phyloP scores from a whole-genome alignment of 2,113 vertebrate genomes.

The Cephalopholis sonnerati region DNA sequence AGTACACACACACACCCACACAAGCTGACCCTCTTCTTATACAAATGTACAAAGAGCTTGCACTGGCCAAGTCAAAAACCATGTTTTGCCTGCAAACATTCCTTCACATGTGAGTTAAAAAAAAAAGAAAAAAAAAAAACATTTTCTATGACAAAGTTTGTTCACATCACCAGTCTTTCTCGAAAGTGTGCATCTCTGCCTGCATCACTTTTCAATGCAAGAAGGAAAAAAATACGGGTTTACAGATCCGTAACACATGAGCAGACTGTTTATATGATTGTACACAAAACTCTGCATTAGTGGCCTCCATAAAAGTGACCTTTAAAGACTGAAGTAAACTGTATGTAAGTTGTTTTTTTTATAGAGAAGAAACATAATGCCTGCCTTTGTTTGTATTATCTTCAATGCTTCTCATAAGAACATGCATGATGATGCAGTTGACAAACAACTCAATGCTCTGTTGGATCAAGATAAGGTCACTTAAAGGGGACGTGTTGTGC shows the following conservation, averaged over 20 bases:
- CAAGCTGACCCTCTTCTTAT: conserved; percentile 53
- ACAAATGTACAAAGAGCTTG: conserved; percentile 37
- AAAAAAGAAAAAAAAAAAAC: not conserved
- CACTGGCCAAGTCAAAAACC: conserved; percentile 4
- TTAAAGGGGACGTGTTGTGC: too few species aligned
- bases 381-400: not conserved
- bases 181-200: not conserved
- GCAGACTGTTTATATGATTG: not conserved
- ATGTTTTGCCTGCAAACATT: conserved; percentile 50
- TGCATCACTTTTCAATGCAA: not conserved
- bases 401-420: not conserved
- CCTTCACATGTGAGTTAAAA: not conserved
- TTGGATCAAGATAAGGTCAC: not conserved
- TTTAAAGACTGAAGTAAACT: not conserved
- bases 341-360: not conserved
- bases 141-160: conserved; percentile 23
- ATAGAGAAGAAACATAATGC: not conserved
- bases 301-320: not conserved
- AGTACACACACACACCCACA: conserved; percentile 56
- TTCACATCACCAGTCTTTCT: not conserved
- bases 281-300: not conserved
- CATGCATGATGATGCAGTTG: not conserved
- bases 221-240: not conserved
- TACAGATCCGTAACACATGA: not conserved
- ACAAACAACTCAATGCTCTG: not conserved